phyloP scores from a whole-genome alignment of 1,140 invertebrate species.

The Drosophila triauraria region DNA sequence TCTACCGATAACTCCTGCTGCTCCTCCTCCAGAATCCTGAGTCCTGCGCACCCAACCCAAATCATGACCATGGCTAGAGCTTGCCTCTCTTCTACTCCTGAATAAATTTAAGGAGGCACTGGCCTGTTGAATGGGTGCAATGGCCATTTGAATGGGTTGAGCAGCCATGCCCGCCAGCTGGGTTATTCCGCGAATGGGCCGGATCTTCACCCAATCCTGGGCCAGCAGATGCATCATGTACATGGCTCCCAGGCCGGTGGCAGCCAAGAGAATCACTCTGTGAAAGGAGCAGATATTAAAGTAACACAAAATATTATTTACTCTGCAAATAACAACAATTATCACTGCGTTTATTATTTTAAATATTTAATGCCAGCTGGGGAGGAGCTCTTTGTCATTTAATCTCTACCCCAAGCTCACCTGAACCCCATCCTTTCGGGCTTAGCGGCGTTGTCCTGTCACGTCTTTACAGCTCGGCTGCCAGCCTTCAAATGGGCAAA shows the following conservation, averaged over 20 bases:
- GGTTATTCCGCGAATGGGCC: slow-evolving; percentile 66
- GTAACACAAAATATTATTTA: not conserved
- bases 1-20: not conserved
- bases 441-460: slow-evolving; percentile 16
- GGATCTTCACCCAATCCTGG: slow-evolving; percentile 85
- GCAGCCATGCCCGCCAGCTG: slow-evolving; percentile 50
- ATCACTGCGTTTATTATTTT: no score
- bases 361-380: not conserved
- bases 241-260: slow-evolving; percentile 85
- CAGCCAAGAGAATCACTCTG: slow-evolving; percentile 80
- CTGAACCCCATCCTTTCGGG: slow-evolving; percentile 65
- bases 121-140: slow-evolving; percentile 52
- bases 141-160: slow-evolving; percentile 28
- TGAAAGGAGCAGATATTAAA: not conserved
- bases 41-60: slow-evolving; percentile 33
- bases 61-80: slow-evolving; percentile 7
- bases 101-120: slow-evolving; percentile 46
- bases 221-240: slow-evolving; percentile 86
- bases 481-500: slow-evolving; percentile 54
- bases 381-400: slow-evolving; percentile 9
- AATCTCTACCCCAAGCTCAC: slow-evolving; percentile 31
- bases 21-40: slow-evolving; percentile 27
- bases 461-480: slow-evolving; percentile 59
- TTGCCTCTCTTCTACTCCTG: slow-evolving; percentile 52
- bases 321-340: not conserved